Base-by-base conservation (phyloP, 1,140 invertebrate species). In the Drosophila arawakana region DNA sequence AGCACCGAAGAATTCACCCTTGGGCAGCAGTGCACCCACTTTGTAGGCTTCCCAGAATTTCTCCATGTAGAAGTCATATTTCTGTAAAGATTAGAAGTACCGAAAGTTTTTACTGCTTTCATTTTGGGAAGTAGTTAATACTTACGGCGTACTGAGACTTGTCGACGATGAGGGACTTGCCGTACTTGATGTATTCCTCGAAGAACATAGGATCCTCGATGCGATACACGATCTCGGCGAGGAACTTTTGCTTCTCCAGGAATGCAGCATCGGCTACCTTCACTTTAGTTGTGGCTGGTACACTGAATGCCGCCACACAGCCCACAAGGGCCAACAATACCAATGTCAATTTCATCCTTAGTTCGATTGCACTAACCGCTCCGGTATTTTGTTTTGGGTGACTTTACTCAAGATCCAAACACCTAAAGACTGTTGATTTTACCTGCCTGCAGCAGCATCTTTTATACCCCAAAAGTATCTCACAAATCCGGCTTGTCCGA, bases 211-310 rank as follows among this genome's bases (percentile, higher is more conserved):
- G 84, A 54, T 88, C 80, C 74, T 94, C 93, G 2, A 96, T 92
- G 72, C 95, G 94, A 55, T 95, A 93, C 18, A 95, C 91, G n/a
- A 96, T 93, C 60, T 94, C 93, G 44, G 96, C 93, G 8, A 95
- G 93, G 34, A 94, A 92, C 47, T 93, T 93, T 92, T 96, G 95
- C 67, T 94, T 95, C 8, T 92, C 81, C 52, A 95, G 78, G 39
- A 80, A 91, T 10, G 52, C 67, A 37, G 78, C 66, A 63, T 91
- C 80, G 21, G 84, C 90, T 11, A 79, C 62, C 60, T 81, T 90
- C 44, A 84, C 78, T 18, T 76, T 75, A 6, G 72, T 44, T 3
- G 69, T 39, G 41, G 69, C 66, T 49, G 76, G 81, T 62, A 78
- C 69, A 60, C 76, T 86, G 39, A 78, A 77, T 0, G 77, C 84